Conservation (phyloP, 2,113 vertebrate species). For the Cebus imitator region DNA sequence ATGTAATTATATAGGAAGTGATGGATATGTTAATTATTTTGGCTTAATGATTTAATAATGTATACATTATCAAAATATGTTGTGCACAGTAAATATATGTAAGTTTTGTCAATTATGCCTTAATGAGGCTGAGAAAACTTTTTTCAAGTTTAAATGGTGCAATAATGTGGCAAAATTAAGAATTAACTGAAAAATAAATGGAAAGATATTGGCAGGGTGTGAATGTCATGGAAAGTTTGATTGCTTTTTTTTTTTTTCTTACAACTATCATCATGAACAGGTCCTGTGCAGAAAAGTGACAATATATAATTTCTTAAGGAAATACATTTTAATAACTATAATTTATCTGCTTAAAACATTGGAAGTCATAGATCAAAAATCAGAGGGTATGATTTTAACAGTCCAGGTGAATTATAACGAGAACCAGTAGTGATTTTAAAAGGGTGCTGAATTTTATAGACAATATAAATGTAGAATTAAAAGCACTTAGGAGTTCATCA, state of each 20-base stretch:
- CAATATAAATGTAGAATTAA: neutral
- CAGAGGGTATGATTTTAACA: neutral
- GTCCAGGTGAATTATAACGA: neutral
- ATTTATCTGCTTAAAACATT: neutral
- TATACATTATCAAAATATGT: too few species aligned
- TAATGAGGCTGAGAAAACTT: neutral
- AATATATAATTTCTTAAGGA: neutral
- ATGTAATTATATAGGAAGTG: too few species aligned
- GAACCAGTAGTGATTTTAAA: neutral
- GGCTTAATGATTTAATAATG: too few species aligned
- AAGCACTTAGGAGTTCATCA: neutral
- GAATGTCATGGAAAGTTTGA: neutral
- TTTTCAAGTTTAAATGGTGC: neutral
- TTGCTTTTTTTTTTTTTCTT: neutral
- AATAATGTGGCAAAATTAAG: neutral
- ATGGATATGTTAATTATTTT: too few species aligned
- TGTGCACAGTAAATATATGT: too few species aligned
- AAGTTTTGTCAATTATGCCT: neutral
- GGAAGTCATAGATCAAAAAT: neutral
- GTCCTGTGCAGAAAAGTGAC: neutral
- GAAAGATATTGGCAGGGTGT: neutral
- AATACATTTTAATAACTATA: neutral
- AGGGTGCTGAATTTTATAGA: neutral
- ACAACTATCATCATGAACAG: neutral
- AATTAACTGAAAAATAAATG: neutral